Evolutionary conservation across 2,888 invertebrate species (phyloP), one percentile per base, ranked within the genome.

Genomic region (Ectemnius cavifrons): DNA sequence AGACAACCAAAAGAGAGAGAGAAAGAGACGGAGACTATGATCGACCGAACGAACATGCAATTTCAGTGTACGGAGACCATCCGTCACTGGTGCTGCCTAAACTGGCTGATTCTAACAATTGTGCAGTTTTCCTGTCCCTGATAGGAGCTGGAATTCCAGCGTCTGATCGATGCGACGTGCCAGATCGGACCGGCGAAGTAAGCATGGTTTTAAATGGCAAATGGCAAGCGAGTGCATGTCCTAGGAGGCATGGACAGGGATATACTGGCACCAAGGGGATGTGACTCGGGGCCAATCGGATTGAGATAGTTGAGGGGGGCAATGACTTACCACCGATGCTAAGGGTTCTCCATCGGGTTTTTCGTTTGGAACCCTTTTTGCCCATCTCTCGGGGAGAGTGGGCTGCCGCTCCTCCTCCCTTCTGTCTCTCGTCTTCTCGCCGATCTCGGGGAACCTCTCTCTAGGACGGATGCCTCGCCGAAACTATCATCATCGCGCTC

Each of bases 341-440:
- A 84, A 94, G 91, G 83, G 93, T 92, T 90, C 93, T 92, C 94
- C 94, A 94, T 90, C 93, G 92, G 83, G 94, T 94, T 91, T 93
- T 94, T 87, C 93, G 91, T 83, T 91, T 91, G 58, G 89, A 90
- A 79, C 92, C 92, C 91, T 93, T 93, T 90, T 93, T 94, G 89
- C 93, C 94, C 93, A 94, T 94, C 84, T 86, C 79, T 81, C 79
- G 75, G 62, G 73, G 75, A 77, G 83, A 74, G 72, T 77, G 56
- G 67, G 73, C 71, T 73, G 77, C 69, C 70, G 77, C 77, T 65
- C 64, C 69, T 73, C 66, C 75, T 70, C 66, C 78, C 71, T 73
- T 69, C 71, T 81, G 66, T 69, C 73, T 66, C 71, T 81, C 77
- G 73, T 75, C 75, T 67, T 68, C 71, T 64, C 79, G 65, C 67